Conservation (phyloP, 2,797 vertebrate genomes). For the Chaenodraco wilsoni region DNA sequence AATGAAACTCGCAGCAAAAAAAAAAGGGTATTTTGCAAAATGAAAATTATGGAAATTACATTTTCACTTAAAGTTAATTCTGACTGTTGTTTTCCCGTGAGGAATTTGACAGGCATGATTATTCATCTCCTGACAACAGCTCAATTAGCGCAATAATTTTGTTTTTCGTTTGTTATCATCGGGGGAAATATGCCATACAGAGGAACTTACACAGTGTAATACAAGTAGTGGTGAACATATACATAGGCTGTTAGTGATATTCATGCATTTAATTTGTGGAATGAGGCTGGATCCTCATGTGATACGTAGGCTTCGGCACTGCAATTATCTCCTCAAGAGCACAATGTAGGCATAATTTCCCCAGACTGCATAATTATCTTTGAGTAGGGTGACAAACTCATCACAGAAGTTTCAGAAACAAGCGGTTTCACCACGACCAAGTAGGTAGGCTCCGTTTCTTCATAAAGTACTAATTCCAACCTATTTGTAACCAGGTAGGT, state of each 20-base stretch:
- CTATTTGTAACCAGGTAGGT: slow-evolving; percentile 20
- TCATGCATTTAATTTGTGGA: slow-evolving; percentile 74
- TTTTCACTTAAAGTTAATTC: slow-evolving; percentile 67
- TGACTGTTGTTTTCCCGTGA: slow-evolving; percentile 59
- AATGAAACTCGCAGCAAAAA: slow-evolving; percentile 27
- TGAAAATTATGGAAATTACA: slow-evolving; percentile 59
- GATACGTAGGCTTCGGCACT: slow-evolving; percentile 61
- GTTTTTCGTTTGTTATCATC: slow-evolving; percentile 71
- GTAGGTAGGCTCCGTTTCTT: slow-evolving; percentile 31
- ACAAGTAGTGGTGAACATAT: slow-evolving; percentile 59
- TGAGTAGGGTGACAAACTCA: slow-evolving; percentile 71
- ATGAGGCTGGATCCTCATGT: slow-evolving; percentile 67
- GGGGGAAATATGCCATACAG: slow-evolving; percentile 64
- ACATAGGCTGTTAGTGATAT: slow-evolving; percentile 62
- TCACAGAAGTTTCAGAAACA: slow-evolving; percentile 73
- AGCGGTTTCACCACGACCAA: slow-evolving; percentile 26
- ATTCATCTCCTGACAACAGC: slow-evolving; percentile 72
- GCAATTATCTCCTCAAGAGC: slow-evolving; percentile 80
- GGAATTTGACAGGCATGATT: slow-evolving; percentile 63
- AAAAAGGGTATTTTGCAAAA: slow-evolving; percentile 15
- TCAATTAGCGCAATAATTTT: slow-evolving; percentile 74
- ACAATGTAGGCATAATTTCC: slow-evolving; percentile 82
- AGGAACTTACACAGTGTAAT: slow-evolving; percentile 45
- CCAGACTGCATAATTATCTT: slow-evolving; percentile 79
- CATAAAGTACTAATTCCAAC: slow-evolving; percentile 35